A percentile compares a stretch with the other conserved stretches of the same genome.
Conservation (phyloP, 2,888 invertebrate species). For the Drosophila cyrtoloma region DNA sequence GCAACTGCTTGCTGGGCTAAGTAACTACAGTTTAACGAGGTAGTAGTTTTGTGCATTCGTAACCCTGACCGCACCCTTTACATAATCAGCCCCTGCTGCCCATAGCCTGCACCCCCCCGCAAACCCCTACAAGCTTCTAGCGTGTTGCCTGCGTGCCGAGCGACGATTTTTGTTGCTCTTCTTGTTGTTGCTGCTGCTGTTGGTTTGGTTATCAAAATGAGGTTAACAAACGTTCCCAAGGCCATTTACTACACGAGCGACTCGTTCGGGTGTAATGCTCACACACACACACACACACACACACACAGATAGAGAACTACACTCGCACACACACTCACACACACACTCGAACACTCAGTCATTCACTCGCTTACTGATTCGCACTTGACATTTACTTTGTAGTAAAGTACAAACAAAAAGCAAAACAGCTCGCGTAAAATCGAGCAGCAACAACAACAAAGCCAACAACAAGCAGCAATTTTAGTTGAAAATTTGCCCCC, state of each 20-base stretch:
- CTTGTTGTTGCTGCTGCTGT: slow-evolving; percentile 25
- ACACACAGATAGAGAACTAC: slow-evolving; percentile 5
- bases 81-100: slow-evolving; percentile 3
- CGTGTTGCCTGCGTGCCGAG: slow-evolving; percentile 65
- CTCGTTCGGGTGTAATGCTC: slow-evolving; percentile 49
- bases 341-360: slow-evolving; percentile 32
- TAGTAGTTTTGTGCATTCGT: slow-evolving; percentile 36
- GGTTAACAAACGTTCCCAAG: slow-evolving; percentile 79
- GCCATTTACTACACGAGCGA: slow-evolving; percentile 67
- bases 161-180: slow-evolving; percentile 52
- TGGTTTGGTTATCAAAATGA: slow-evolving; percentile 76
- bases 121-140: slow-evolving; percentile 5
- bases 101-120: not conserved
- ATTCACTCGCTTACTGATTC: slow-evolving; percentile 63
- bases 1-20: slow-evolving; percentile 5
- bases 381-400: slow-evolving; percentile 80
- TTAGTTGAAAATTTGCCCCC: slow-evolving; percentile 42
- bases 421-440: slow-evolving; percentile 44
- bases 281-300: slow-evolving; percentile 22
- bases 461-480: slow-evolving; percentile 6
- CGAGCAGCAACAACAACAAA: slow-evolving; percentile 4
- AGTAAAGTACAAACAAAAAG: slow-evolving; percentile 52
- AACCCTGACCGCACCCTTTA: slow-evolving; percentile 63
- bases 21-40: slow-evolving; percentile 10
- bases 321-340: slow-evolving; percentile 20